Base-by-base conservation (phyloP, 2,888 invertebrate genomes). In the Kryphioiulus occultus region DNA sequence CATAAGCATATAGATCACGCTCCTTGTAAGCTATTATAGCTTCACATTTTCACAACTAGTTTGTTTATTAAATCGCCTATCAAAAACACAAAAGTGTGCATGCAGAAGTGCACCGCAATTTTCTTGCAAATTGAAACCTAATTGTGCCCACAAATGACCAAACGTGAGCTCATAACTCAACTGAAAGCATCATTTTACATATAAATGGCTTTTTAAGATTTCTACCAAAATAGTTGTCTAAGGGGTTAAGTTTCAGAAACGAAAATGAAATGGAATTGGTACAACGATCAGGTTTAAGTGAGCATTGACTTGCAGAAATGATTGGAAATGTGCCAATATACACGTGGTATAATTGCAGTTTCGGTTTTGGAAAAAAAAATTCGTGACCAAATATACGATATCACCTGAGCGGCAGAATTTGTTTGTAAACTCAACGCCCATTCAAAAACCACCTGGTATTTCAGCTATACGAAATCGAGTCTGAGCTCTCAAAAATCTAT, bases 261-360 rank as follows among this genome's bases (percentile, higher is more conserved):
- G 78, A 78, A 26, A 30, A 30, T 78, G 30, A 78, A 78, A 78
- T 78, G 78, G 30, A 78, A 78, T 78, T 78, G 78, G 78, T 78
- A 30, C 78, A 78, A 30, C 78, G 30, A 78, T 78, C 78, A 78
- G 78, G 30, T 78, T 78, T 30, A 30, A 15, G 26, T 78, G 78
- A 30, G 30, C 78, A 78, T 78, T 78, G 78, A 78, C 78, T 78
- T 78, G 78, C 78, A 78, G 78, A 78, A 78, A 78, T 30, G 4
- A 30, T 30, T 78, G 9, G 78, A 78, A 78, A 78, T 78, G 78
- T 78, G 78, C 78, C 78, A 30, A 78, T 78, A 78, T 30, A 30
- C 35, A 35, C 7, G 35, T 7, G 7, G 12, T 30, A 78, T 30
- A 78, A 78, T 78, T 30, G 30, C 78, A 30, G 26, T 30, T 30